Evolutionary conservation across 2,113 vertebrate genomes (phyloP), one percentile per base, ranked within the genome.

Genomic region (Oncorhynchus nerka): DNA sequence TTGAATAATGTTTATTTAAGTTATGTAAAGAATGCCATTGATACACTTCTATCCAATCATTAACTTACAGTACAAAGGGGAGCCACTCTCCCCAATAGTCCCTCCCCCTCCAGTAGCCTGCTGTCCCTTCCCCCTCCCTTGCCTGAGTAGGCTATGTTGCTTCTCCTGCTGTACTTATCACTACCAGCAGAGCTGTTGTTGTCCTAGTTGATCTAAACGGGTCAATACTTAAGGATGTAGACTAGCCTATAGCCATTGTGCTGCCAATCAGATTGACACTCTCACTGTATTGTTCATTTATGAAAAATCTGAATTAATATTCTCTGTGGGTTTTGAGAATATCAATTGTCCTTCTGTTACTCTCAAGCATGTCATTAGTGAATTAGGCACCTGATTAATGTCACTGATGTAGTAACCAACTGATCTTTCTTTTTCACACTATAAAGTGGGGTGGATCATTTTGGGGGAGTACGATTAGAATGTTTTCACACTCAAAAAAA

Each of bases 191-290:
- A 32, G 30, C 16, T 12, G 45, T 2, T 75, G 59, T 66, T 57
- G 2, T 34, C 49, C 66, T 32, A 49, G 69, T 68, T 55, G 34
- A 75, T 68, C 22, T 11, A 68, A 80, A 55, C 28, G 32, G 67
- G 16, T 39, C 32, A 68, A 20, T 39, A 19, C 7, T 68, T 34
- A 7, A 12, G 30, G 7, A 45, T 68, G 30, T 20, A 39, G 30
- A 68, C 32, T 68, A 5, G 15, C 16, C 51, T 55, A 55, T 55
- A 16, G 12, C 59, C 24, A n/a, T 24, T 62, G 59, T 24, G 59
- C 20, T 22, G 7, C 24, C 59, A 62, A 8, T 62, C 5, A 62
- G 19, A 62, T 8, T n/a, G n/a, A 62, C 19, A 62, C 16, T 16
- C n/a, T 1, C 16, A 22, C 16, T 62, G 2, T 22, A 62, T 62